These are phyloP conservation scores for Falcunculus frontatus DNA, from an alignment of 2,113 vertebrate genomes.

Conservation along the genomic window DNA sequence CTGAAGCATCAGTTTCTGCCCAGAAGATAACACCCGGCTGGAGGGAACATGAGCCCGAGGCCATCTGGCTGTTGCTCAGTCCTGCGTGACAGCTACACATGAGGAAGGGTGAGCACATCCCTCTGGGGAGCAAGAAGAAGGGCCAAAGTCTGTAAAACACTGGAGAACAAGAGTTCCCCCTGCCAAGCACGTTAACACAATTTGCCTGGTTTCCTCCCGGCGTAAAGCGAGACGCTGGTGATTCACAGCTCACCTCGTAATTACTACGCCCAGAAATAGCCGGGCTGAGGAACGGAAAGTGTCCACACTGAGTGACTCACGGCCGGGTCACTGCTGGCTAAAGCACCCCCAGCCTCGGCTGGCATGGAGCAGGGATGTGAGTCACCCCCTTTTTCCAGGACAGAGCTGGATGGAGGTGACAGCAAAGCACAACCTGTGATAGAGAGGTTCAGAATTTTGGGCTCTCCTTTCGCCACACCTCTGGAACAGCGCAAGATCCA, in stretches of 20 bases:
- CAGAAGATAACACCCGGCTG: not conserved
- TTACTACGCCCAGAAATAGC: slow-evolving; percentile 5
- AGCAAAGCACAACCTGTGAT: not conserved
- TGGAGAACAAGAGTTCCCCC: slow-evolving; percentile 9
- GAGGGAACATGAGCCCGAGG: not conserved
- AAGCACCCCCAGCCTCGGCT: not conserved
- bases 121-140: not conserved
- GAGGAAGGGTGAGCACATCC: not conserved
- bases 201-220: slow-evolving; percentile 26
- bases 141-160: slow-evolving; percentile 2
- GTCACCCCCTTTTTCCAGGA: not conserved
- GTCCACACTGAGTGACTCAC: slow-evolving; percentile 21
- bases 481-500: not conserved
- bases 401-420: not conserved
- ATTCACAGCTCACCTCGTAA: slow-evolving; percentile 56
- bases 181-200: slow-evolving; percentile 27
- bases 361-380: not conserved
- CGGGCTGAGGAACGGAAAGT: slow-evolving; percentile 4
- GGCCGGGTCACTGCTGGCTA: not conserved
- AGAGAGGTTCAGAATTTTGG: not conserved
- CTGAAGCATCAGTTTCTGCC: not conserved
- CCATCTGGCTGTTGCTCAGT: not conserved
- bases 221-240: slow-evolving; percentile 17
- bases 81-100: not conserved
- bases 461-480: not conserved